Conservation (phyloP, 2,113 vertebrate genomes). For the Piprites chloris region DNA sequence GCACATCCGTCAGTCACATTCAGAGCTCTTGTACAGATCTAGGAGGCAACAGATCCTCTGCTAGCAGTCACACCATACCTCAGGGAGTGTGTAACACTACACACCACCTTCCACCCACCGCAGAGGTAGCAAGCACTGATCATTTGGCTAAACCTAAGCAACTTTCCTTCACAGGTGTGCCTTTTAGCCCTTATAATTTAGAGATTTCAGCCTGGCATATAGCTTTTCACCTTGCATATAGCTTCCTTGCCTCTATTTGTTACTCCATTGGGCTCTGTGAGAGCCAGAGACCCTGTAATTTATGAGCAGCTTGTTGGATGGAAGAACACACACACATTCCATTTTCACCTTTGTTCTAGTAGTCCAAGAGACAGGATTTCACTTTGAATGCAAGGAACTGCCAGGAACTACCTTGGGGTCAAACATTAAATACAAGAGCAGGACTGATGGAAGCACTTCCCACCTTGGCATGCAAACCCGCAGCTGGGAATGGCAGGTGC, state of each 20-base stretch:
- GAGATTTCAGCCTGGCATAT: neutral
- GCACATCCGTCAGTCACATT: neutral
- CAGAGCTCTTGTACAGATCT: neutral
- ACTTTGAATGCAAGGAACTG: neutral
- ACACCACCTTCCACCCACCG: neutral
- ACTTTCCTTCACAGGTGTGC: neutral
- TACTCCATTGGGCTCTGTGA: neutral
- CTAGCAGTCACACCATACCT: fast-evolving
- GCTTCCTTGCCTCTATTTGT: neutral
- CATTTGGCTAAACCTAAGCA: neutral
- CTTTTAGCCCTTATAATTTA: neutral
- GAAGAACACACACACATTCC: neutral
- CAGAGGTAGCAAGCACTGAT: neutral
- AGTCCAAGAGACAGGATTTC: neutral
- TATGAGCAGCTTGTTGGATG: neutral
- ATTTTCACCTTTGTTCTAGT: neutral
- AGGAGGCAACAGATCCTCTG: neutral
- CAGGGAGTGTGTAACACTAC: neutral
- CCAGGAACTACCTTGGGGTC: neutral
- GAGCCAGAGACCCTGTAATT: neutral
- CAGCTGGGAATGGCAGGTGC: neutral
- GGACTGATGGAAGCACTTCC: neutral
- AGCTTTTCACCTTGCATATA: fast-evolving
- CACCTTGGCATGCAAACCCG: neutral
- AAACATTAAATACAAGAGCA: neutral